phyloP scores from a whole-genome alignment of 2,113 vertebrate species.

The Charina bottae region DNA sequence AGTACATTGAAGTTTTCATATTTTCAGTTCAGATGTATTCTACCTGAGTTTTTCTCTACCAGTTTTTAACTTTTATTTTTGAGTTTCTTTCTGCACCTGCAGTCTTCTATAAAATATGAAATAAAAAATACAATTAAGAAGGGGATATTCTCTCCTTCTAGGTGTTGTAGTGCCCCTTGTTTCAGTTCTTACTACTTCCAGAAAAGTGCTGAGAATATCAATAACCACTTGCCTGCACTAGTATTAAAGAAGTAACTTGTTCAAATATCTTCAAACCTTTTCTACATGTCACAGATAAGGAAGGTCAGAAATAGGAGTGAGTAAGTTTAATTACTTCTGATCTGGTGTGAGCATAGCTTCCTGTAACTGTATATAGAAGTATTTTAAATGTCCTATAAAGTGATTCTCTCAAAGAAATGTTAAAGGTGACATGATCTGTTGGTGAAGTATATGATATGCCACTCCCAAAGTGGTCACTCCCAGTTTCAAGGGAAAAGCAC shows the following conservation, averaged over 20 bases:
- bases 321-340: conserved; percentile 17
- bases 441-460: neutral
- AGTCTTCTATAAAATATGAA: conserved; percentile 78
- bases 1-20: conserved; percentile 52
- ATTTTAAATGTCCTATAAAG: conserved; percentile 19
- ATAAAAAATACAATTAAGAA: conserved; percentile 72
- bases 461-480: neutral
- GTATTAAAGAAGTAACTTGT: conserved; percentile 37
- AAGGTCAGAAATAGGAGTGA: neutral
- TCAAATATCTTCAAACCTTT: conserved; percentile 37
- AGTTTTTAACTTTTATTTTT: conserved; percentile 67
- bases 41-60: conserved; percentile 31
- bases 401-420: neutral
- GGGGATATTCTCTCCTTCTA: conserved; percentile 58
- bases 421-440: conserved; percentile 10
- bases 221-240: conserved; percentile 53
- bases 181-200: conserved; percentile 68
- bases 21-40: conserved; percentile 58
- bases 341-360: neutral
- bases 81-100: conserved; percentile 66
- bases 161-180: conserved; percentile 60
- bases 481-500: rapidly evolving
- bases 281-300: conserved; percentile 34
- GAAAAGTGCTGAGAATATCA: conserved; percentile 63
- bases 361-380: neutral